phyloP scores from a whole-genome alignment of 2,113 vertebrate species.

The Irena cyanogastra region DNA sequence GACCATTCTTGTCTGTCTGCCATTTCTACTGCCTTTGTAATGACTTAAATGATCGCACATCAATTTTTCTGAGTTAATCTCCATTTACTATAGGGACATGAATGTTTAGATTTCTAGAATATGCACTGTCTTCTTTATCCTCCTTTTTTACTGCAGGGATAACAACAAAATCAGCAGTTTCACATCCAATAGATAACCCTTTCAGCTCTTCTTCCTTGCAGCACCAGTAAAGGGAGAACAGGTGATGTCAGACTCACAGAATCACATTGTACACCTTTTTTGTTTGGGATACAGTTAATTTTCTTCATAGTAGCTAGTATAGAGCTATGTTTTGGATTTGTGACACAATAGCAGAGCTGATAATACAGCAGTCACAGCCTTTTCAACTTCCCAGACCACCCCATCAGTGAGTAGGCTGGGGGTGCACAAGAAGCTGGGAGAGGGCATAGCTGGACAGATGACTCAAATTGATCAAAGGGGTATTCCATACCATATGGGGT shows the following conservation, averaged over 20 bases:
- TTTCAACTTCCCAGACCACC: neutral
- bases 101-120: neutral
- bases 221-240: neutral
- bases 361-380: neutral
- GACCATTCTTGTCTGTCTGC: neutral
- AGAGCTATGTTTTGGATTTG: neutral
- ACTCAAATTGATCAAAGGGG: rapidly evolving
- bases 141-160: neutral
- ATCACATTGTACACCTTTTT: neutral
- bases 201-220: neutral
- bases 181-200: neutral
- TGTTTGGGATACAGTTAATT: neutral
- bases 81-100: neutral
- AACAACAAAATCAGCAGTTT: neutral
- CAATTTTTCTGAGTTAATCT: neutral
- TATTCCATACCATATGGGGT: neutral
- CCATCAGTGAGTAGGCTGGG: rapidly evolving
- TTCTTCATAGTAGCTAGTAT: neutral
- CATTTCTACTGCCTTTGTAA: neutral
- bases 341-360: neutral
- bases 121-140: neutral
- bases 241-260: neutral
- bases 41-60: neutral
- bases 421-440: rapidly evolving
- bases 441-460: neutral